Evolutionary conservation across 2,888 invertebrate genomes (phyloP).

Genomic region (Pocota personata): DNA sequence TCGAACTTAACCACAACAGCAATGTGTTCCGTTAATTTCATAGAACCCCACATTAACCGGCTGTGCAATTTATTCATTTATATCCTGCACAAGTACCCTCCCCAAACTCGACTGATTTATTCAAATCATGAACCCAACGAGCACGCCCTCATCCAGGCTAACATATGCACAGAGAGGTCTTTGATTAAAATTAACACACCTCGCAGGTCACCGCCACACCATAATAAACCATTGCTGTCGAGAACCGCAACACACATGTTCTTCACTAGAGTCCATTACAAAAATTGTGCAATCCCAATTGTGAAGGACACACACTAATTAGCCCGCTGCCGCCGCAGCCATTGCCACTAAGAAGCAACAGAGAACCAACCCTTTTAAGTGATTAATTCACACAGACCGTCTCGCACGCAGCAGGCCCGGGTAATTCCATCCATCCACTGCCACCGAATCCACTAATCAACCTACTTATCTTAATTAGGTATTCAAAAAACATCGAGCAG

Average conservation of each 20-base stretch:
- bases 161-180: conserved; percentile 33
- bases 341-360: conserved; percentile 1
- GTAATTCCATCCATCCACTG: conserved; percentile 36
- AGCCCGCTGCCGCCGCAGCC: conserved; percentile 20
- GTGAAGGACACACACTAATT: conserved; percentile 71
- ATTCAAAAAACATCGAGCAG: conserved; percentile 71
- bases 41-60: background rate
- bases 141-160: conserved; percentile 6
- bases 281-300: conserved; percentile 70
- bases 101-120: conserved; percentile 47
- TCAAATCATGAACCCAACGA: conserved; percentile 57
- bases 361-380: conserved; percentile 70
- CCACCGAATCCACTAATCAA: conserved; percentile 66
- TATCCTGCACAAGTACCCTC: conserved; percentile 16
- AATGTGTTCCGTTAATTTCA: background rate
- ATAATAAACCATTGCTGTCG: conserved; percentile 43
- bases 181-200: conserved; percentile 71
- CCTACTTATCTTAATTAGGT: conserved; percentile 74
- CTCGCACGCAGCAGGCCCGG: conserved; percentile 50
- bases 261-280: conserved; percentile 50
- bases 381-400: conserved; percentile 66
- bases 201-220: conserved; percentile 27
- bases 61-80: conserved; percentile 36
- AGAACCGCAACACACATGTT: conserved; percentile 63
- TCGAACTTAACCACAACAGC: conserved; percentile 3